Base-by-base conservation (phyloP, 2,113 vertebrate genomes). In the Pseudopodoces humilis region DNA sequence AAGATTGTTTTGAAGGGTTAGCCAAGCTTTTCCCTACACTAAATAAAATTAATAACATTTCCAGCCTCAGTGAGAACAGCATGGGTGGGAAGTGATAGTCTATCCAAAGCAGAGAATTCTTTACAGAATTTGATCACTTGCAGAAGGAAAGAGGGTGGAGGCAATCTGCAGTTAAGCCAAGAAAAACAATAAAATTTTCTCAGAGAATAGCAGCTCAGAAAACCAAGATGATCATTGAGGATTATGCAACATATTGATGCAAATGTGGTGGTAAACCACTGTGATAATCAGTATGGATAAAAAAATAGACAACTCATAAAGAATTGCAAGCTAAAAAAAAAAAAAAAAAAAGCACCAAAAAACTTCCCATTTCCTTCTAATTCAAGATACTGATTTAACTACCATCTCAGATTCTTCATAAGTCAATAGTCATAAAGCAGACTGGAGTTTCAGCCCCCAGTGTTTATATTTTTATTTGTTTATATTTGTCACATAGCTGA, bases 31-130 rank as follows among this genome's bases (percentile, higher is more conserved):
- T 69, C 49, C 16, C 46, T 67, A 68, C 23, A 49, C 50, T 69
- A 88, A 92, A 94, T 94, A 83, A 93, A 87, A 83, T 59, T 63
- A 92, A 63, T 93, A 92, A 78, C 16, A 17, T 96, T 94, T 94
- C 92, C 68, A 94, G 33, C 49, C 80, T 88, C 90, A 92, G 52
- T 56, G 70, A 89, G 74, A 91, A 88, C 58, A 92, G 53, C 81
- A 95, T 70, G 92, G 88, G 90, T 83, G 90, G 95, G 96, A 96
- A 96, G 39, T 1, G 2, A 76, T 28, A 79, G 33, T 80, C 78
- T 86, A 55, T 55, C 85, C 93, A 88, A 94, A 95, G 50, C 1
- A 1, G 78, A 87, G 39, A 83, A 94, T 88, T 93, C 67, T 74
- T 64, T 88, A 64, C 35, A 83, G 64, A 74, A 83, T 88, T 81